phyloP scores from a whole-genome alignment of 1,140 invertebrate species.

The Neodiprion pinetum region DNA sequence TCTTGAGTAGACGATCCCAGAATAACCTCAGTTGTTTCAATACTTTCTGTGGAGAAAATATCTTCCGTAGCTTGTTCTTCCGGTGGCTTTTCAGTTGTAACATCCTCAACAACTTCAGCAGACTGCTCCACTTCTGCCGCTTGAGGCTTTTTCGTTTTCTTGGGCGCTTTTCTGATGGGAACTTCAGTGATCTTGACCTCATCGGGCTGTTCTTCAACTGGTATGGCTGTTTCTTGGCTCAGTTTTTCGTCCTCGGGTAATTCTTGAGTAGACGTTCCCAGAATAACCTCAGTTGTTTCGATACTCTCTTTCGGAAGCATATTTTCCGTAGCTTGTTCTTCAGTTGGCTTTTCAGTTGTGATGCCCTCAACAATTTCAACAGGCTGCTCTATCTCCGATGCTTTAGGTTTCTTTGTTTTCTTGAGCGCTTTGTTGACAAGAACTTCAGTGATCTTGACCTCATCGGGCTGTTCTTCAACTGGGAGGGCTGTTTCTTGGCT shows the following conservation, averaged over 20 bases:
- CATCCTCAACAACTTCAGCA: constrained; percentile 19
- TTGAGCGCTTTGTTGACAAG: constrained; percentile 19
- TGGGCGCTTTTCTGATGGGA: constrained; percentile 22
- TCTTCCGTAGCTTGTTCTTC: constrained; percentile 17
- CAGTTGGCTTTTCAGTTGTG: constrained; percentile 17
- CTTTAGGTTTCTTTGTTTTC: constrained; percentile 22
- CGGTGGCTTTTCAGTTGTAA: constrained; percentile 31
- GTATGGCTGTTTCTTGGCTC: constrained; percentile 14
- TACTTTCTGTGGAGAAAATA: constrained; percentile 19
- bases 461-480: constrained; percentile 33
- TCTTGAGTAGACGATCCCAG: neutral
- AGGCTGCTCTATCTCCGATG: constrained; percentile 17
- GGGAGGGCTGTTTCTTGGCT: neutral
- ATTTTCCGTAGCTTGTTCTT: constrained; percentile 18
- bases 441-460: constrained; percentile 30
- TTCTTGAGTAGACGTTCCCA: constrained; percentile 39
- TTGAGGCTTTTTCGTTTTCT: constrained; percentile 27
- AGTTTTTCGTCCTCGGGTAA: constrained; percentile 16
- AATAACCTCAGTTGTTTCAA: constrained; percentile 13
- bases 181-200: constrained; percentile 26
- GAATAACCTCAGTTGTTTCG: constrained; percentile 29
- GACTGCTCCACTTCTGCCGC: constrained; percentile 21
- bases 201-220: constrained; percentile 15
- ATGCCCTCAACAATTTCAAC: constrained; percentile 23
- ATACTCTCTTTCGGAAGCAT: constrained; percentile 16